phyloP scores from a whole-genome alignment of 92 coral and sea anemone species.

The Montipora capitata region DNA sequence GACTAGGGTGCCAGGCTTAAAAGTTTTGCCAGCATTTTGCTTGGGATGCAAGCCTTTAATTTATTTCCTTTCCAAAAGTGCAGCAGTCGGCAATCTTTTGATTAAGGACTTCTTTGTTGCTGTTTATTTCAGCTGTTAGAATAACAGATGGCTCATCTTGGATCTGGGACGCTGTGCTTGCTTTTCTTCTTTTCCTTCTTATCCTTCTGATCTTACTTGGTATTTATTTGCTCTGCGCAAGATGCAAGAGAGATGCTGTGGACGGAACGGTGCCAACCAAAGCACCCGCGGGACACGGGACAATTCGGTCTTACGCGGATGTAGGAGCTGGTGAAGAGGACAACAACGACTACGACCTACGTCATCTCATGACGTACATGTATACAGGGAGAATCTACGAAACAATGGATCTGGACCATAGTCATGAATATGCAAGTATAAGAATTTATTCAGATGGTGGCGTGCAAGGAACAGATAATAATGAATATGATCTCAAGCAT shows the following conservation, averaged over 20 bases:
- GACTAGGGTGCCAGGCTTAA: no score
- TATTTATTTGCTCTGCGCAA: slow-evolving; percentile 63
- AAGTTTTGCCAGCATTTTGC: no score
- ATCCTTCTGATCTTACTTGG: slow-evolving; percentile 54
- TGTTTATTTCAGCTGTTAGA: background rate
- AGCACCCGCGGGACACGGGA: slow-evolving; percentile 72
- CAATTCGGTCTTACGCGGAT: slow-evolving; percentile 69
- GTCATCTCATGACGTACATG: slow-evolving; percentile 75
- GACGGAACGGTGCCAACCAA: slow-evolving; percentile 11
- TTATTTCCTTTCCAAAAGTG: no score
- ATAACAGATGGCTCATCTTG: slow-evolving; percentile 5
- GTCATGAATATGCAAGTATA: slow-evolving; percentile 41
- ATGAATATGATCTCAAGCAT: slow-evolving; percentile 63
- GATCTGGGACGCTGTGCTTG: slow-evolving; percentile 68
- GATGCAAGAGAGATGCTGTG: slow-evolving; percentile 16
- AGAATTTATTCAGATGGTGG: slow-evolving; percentile 73
- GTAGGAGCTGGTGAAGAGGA: slow-evolving; percentile 74
- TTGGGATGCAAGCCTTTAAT: no score
- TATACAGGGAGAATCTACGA: slow-evolving; percentile 21
- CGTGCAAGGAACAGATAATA: slow-evolving; percentile 72
- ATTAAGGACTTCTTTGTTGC: background rate
- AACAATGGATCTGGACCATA: slow-evolving; percentile 35
- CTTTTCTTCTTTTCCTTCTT: slow-evolving; percentile 56
- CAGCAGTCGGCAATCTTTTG: no score
- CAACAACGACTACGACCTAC: slow-evolving; percentile 63